Base-by-base conservation (phyloP, 1,140 invertebrate species). In the Sarcophaga peregrina region DNA sequence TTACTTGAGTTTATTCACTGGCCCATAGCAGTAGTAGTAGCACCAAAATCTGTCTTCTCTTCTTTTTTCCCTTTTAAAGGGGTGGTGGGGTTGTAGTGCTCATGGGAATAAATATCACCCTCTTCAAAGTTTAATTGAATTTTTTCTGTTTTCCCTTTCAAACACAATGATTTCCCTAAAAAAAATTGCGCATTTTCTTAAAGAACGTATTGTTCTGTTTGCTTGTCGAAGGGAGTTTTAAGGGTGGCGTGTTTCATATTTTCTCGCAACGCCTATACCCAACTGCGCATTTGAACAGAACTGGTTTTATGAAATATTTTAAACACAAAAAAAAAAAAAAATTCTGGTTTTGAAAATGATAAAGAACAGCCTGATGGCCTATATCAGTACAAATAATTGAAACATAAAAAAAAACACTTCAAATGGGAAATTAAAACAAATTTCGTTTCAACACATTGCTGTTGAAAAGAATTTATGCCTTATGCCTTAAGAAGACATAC, bases 91-190 rank as follows among this genome's bases (percentile, higher is more conserved):
- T 58, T 58, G 25, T 58, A n/a, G 54, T 58, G 5, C 52, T 15
- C 15, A 7, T 58, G 13, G n/a, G 13, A n/a, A n/a, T n/a, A 58
- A 58, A 58, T 37, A n/a, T 13, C 54, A 58, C 54, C 54, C 54
- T 58, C 54, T 58, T 58, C 13, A 58, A 58, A 58, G 54, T n/a
- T 58, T 58, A 58, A 58, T 58, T 58, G 15, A 58, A 58, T 58
- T 4, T 15, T 58, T 7, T 15, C 7, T 15, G 1, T n/a, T n/a
- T 37, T 4, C 4, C 4, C 25, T 37, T 37, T 37, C 25, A 37
- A 37, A 37, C 25, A 37, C 25, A 37, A 37, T 37, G 25, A 37
- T 37, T 37, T 58, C 13, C 13, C 15, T 58, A 15, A 13, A 58
- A 58, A 37, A 37, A 2, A 58, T 58, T 58, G 54, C 54, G 54